A percentile compares a stretch with the other conserved stretches of the same genome.
Conservation (phyloP, 1,140 invertebrate species). For the Aphaenogaster rudis region DNA sequence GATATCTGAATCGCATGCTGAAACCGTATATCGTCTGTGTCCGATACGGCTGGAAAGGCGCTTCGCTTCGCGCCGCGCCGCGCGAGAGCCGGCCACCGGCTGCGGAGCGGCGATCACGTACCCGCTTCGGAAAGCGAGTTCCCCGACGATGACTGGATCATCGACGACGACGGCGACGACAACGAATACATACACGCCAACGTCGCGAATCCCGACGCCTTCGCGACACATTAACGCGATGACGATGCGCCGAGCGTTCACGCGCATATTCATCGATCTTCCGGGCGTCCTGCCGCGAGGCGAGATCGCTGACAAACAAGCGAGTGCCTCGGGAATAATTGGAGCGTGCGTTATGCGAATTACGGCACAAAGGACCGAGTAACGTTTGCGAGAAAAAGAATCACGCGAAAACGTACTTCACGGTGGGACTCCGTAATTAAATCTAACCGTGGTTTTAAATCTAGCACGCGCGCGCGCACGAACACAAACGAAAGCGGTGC, state of each 20-base stretch:
- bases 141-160: constrained; percentile 56
- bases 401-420: neutral
- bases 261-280: constrained; percentile 58
- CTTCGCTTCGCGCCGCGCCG: neutral
- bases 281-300: neutral
- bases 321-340: constrained; percentile 31
- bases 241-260: constrained; percentile 53
- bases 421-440: constrained; percentile 28
- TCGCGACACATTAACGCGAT: constrained; percentile 21
- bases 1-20: constrained; percentile 58
- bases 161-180: neutral
- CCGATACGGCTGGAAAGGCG: constrained; percentile 32
- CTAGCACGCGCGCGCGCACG: neutral
- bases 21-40: constrained; percentile 55
- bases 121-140: constrained; percentile 43
- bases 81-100: neutral
- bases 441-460: neutral
- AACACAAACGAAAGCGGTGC: neutral
- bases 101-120: neutral
- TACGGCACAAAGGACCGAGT: neutral
- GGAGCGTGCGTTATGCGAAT: constrained; percentile 49
- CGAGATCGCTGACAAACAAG: constrained; percentile 45
- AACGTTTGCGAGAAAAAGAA: neutral
- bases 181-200: neutral
- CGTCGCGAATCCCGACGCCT: constrained; percentile 30